Evolutionary conservation across 2,888 invertebrate genomes (phyloP).

Genomic region (Drosophila lacicola): DNA sequence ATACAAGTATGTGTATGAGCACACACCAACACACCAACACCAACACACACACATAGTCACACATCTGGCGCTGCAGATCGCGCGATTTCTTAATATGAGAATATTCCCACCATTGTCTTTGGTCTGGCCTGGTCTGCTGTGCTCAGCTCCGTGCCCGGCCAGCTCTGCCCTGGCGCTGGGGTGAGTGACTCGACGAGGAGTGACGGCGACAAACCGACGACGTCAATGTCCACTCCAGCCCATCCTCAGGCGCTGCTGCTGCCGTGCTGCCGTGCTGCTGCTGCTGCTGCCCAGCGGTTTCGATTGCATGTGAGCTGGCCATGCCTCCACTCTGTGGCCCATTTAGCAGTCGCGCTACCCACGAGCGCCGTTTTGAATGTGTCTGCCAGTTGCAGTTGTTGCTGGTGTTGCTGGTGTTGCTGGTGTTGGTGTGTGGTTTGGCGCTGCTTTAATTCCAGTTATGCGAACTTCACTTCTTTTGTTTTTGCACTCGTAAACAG

Average conservation of each 20-base stretch:
- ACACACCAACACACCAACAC: conserved; percentile 37
- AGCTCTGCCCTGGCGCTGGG: conserved; percentile 46
- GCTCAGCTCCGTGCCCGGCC: conserved; percentile 7
- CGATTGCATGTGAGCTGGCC: conserved; percentile 70
- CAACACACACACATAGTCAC: conserved; percentile 44
- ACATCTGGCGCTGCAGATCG: conserved; percentile 81
- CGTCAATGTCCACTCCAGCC: conserved; percentile 62
- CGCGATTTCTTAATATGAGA: conserved; percentile 85
- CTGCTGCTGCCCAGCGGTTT: conserved; percentile 53
- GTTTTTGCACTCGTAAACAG: conserved; percentile 67
- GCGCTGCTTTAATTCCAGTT: conserved; percentile 77
- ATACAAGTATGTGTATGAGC: conserved; percentile 64
- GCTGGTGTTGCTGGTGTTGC: conserved; percentile 30
- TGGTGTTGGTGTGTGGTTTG: conserved; percentile 58
- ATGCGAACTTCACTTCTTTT: conserved; percentile 76
- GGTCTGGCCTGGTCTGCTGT: conserved; percentile 23
- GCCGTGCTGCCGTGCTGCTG: conserved; percentile 25
- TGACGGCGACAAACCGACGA: conserved; percentile 60
- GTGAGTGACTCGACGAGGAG: conserved; percentile 57
- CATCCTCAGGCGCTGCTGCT: conserved; percentile 46
- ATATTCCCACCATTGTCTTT: conserved; percentile 85
- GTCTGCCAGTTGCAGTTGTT: conserved; percentile 19
- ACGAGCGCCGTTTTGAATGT: conserved; percentile 64
- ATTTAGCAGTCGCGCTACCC: conserved; percentile 76
- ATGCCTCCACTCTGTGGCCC: conserved; percentile 56